These are phyloP conservation scores for Tangara arthus DNA, from an alignment of 2,797 vertebrate species.

Conservation along the genomic window DNA sequence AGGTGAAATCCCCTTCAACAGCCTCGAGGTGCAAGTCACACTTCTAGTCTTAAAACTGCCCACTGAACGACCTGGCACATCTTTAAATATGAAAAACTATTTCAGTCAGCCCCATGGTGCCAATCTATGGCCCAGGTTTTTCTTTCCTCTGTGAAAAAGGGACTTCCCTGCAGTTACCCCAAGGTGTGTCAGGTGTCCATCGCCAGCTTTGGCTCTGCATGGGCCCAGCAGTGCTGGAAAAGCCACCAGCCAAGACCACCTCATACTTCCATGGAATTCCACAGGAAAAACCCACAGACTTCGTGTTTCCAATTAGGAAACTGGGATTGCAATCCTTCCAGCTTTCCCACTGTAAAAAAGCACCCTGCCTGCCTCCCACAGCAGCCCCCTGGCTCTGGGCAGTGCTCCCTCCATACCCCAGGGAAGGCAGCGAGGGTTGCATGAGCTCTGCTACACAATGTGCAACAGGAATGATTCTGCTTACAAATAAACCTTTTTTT, in stretches of 20 bases:
- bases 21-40: background rate
- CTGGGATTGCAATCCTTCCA: background rate
- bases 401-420: background rate
- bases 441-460: accelerated
- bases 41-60: background rate
- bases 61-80: accelerated
- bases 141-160: background rate
- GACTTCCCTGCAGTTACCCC: background rate
- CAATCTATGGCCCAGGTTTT: background rate
- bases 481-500: background rate
- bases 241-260: background rate
- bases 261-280: background rate
- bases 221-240: background rate
- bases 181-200: background rate
- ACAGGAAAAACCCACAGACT: background rate
- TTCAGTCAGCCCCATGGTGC: background rate
- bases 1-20: background rate
- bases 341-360: background rate
- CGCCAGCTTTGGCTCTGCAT: background rate
- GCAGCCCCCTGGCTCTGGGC: background rate
- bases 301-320: background rate
- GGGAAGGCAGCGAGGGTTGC: background rate
- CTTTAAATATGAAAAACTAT: background rate
- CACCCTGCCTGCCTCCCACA: background rate
- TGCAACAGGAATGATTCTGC: background rate